Conservation (phyloP, 2,113 vertebrate genomes). For the Nipponia nippon region DNA sequence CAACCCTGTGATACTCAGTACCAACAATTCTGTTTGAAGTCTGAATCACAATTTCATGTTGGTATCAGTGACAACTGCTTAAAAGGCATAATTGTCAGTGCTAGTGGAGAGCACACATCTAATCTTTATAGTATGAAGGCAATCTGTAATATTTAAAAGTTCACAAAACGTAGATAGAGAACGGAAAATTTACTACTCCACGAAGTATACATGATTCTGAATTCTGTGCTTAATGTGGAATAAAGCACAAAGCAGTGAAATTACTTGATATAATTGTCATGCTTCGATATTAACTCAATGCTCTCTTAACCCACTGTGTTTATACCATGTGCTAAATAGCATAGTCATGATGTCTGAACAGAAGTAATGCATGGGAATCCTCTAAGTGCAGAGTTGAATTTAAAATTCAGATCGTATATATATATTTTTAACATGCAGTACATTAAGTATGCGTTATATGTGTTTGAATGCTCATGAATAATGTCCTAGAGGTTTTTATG, state of each 20-base stretch:
- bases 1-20: not conserved
- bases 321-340: slow-evolving; percentile 2
- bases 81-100: not conserved
- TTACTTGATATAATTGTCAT: not conserved
- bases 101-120: not conserved
- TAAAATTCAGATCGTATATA: not conserved
- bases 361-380: not conserved
- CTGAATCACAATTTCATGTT: not conserved
- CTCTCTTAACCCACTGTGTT: not conserved
- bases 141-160: not conserved
- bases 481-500: not conserved
- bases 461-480: not conserved
- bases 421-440: not conserved
- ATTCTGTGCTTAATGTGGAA: not conserved
- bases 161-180: not conserved
- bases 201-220: not conserved
- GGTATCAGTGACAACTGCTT: not conserved
- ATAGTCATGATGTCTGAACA: not conserved
- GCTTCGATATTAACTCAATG: not conserved
- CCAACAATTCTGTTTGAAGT: not conserved
- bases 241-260: not conserved
- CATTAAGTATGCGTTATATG: not conserved
- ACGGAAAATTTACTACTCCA: not conserved
- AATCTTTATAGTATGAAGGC: not conserved
- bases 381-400: not conserved